These are phyloP conservation scores for Philypnodon macrostomus DNA, from an alignment of 2,797 vertebrate genomes.

Conservation along the genomic window DNA sequence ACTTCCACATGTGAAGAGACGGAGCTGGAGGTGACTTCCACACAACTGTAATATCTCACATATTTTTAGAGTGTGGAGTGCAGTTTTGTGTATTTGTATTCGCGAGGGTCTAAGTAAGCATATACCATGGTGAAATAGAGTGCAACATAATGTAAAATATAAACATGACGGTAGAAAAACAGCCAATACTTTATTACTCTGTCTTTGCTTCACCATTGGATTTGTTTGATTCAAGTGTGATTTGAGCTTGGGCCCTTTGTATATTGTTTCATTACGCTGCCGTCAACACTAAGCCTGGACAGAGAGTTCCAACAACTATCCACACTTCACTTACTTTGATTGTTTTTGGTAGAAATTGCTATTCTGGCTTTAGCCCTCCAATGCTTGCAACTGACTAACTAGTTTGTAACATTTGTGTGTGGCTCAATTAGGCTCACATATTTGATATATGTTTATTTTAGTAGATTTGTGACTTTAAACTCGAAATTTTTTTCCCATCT, in stretches of 20 bases:
- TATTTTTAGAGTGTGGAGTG: slow-evolving; percentile 19
- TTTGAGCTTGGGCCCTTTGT: slow-evolving; percentile 40
- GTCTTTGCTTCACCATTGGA: too few species aligned
- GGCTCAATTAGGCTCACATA: too few species aligned
- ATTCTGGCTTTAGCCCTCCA: slow-evolving; percentile 34
- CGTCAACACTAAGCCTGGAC: slow-evolving; percentile 46
- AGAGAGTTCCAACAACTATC: slow-evolving; percentile 48
- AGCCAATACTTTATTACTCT: too few species aligned
- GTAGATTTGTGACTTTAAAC: too few species aligned
- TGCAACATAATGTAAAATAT: slow-evolving; percentile 25
- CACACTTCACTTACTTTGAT: slow-evolving; percentile 58
- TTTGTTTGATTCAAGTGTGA: slow-evolving; percentile 60
- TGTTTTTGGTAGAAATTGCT: slow-evolving; percentile 57
- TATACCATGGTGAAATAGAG: slow-evolving; percentile 28
- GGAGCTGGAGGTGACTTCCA: slow-evolving; percentile 33
- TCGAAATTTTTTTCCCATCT: too few species aligned
- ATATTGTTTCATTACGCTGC: slow-evolving; percentile 53
- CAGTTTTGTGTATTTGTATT: slow-evolving; percentile 19
- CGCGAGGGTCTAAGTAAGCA: slow-evolving; percentile 24
- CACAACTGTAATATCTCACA: slow-evolving; percentile 39
- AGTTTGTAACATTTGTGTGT: slow-evolving; percentile 9
- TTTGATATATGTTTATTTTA: too few species aligned
- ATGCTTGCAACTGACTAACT: slow-evolving; percentile 21
- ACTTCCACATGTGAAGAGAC: slow-evolving; percentile 44
- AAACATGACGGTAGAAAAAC: slow-evolving; percentile 13